Percentiles rank a stretch among this genome's conserved stretches.
Evolutionary conservation across 1,140 invertebrate genomes (phyloP).

Genomic region (Drosophila pandora): DNA sequence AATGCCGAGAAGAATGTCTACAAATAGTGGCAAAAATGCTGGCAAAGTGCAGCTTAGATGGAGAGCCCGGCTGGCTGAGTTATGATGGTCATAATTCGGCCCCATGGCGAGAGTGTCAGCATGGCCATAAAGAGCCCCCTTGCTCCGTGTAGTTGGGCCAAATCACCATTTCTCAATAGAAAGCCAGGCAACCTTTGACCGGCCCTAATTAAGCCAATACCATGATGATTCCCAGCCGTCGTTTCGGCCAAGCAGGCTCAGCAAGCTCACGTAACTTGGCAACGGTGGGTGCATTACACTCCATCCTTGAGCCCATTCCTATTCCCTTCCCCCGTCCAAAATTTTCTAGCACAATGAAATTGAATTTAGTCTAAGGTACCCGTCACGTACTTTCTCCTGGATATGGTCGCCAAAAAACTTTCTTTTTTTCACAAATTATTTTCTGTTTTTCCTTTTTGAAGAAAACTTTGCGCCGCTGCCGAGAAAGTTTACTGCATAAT

Average conservation of each 20-base stretch:
- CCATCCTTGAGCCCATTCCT: not conserved
- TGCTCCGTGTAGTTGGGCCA: not conserved
- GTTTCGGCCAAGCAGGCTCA: conserved; percentile 18
- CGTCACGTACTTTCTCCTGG: conserved; percentile 66
- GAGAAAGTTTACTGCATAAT: conserved; percentile 76
- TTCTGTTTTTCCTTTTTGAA: conserved; percentile 39
- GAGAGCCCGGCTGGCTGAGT: conserved; percentile 26
- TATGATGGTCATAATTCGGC: conserved; percentile 30
- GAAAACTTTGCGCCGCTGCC: conserved; percentile 59
- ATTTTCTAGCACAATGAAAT: conserved; percentile 67
- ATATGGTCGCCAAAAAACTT: conserved; percentile 66
- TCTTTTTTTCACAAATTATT: conserved; percentile 78
- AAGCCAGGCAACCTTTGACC: conserved; percentile 22
- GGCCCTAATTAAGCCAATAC: conserved; percentile 25
- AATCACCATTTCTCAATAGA: conserved; percentile 9
- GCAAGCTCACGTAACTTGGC: conserved; percentile 55
- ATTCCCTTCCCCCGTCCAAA: not conserved
- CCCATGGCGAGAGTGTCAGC: conserved; percentile 31
- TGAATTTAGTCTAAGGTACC: conserved; percentile 78
- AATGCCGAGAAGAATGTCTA: conserved; percentile 37
- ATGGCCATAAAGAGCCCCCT: conserved; percentile 7
- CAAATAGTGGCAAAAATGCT: conserved; percentile 36
- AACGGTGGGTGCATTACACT: conserved; percentile 38
- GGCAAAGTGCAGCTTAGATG: conserved; percentile 31
- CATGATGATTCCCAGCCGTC: not conserved